Base-by-base conservation (phyloP, 2,888 invertebrate species). In the Lydus trimaculatus region DNA sequence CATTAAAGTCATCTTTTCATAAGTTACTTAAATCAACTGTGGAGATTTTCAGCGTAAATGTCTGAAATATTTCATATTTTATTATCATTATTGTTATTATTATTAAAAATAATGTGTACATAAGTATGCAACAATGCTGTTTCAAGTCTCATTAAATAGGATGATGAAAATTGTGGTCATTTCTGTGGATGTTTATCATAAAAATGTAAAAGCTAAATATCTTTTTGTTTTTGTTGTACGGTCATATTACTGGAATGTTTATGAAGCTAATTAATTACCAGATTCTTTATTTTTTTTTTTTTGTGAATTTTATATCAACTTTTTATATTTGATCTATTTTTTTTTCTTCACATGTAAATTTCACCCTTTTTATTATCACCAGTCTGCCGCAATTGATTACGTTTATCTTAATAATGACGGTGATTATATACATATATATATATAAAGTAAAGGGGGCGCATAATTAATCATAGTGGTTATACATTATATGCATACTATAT, bases 391-490 rank as follows among this genome's bases (percentile, higher is more conserved):
- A 20, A 48, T 48, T 48, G 48, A 48, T 48, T 48, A 48, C 7
- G 48, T 23, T 48, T 20, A 20, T 48, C 48, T 20, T 11, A 48
- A 20, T 48, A 23, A 20, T 48, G 48, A 48, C 48, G 20, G 48
- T 48, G 20, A 48, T 48, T 48, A 48, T 48, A 13, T 43, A 36
- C 13, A 36, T 4, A 43, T 6, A 28, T 4, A 28, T 43, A 43
- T 4, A 36, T 48, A 20, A 9, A 4, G 48, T 36, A 36, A 36
- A 43, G 48, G 48, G 48, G 48, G 9, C 11, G 20, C 48, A 20
- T 48, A 48, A 48, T 48, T 48, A 48, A 48, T 48, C 48, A 48
- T 48, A 48, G 48, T 20, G 48, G 48, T 48, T 48, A 48, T 48
- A 48, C 4, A 48, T 48, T 48, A 48, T 20, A 20, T 48, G 20